Evolutionary conservation across 1,140 invertebrate species (phyloP).

Genomic region (Drosophila persimilis): DNA sequence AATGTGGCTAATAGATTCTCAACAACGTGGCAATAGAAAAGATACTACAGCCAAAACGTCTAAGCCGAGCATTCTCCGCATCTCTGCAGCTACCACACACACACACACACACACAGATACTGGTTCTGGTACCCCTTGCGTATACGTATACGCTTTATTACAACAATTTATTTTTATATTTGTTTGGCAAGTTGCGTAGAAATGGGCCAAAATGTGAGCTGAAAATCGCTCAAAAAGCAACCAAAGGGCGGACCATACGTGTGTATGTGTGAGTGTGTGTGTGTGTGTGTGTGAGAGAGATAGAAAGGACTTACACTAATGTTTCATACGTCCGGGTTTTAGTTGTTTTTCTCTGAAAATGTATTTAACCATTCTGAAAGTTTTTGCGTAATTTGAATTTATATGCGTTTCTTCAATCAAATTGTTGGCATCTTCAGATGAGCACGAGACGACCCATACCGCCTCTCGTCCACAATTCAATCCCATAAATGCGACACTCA

Average conservation of each 20-base stretch:
- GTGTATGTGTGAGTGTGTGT: no score
- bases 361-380: constrained; percentile 54
- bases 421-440: constrained; percentile 9
- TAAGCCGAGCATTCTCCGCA: constrained; percentile 47
- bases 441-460: background rate
- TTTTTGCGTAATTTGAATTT: constrained; percentile 53
- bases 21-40: constrained; percentile 82
- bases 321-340: constrained; percentile 58
- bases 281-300: background rate
- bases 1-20: constrained; percentile 81
- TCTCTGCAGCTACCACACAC: constrained; percentile 10
- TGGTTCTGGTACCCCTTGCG: no score
- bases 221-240: constrained; percentile 70
- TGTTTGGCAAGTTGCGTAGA: constrained; percentile 79
- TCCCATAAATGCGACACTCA: constrained; percentile 55
- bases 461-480: background rate
- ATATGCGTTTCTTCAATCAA: constrained; percentile 31
- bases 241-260: constrained; percentile 20
- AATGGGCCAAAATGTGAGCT: constrained; percentile 64
- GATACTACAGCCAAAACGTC: constrained; percentile 70
- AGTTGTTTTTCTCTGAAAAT: constrained; percentile 42
- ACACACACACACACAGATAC: no score
- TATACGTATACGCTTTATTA: constrained; percentile 50
- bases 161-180: constrained; percentile 82
- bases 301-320: constrained; percentile 50